Base-by-base conservation (phyloP, 2,113 vertebrate genomes). In the Archocentrus centrarchus region DNA sequence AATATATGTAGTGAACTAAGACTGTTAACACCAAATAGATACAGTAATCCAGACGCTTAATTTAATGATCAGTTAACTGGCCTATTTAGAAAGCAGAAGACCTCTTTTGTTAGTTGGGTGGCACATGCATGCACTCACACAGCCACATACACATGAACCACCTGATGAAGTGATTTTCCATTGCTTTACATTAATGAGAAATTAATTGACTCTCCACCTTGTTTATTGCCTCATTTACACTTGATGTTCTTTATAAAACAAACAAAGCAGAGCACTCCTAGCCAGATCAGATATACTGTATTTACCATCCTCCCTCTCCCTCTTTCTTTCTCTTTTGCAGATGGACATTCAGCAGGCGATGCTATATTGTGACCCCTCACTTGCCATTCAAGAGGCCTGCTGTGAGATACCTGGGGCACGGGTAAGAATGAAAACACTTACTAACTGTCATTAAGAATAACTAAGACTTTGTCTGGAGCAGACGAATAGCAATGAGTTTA, bases 331-430 rank as follows among this genome's bases (percentile, higher is more conserved):
- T 47, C 55, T 64, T 62, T 85, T 62, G 41, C 92, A 99, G 98
- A 96, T 99, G 27, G 98, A 99, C 90, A 84, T 99, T 81, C 98
- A 99, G 93, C 97, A 99, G 93, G 96, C 95, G 1, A 95, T 97
- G 86, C 91, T 99, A 90, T 99, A 99, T 83, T 99, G 98, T 3
- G 96, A 98, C 64, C 95, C 97, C 0, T 89, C 95, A 80, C 95
- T 99, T 32, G 97, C 97, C 84, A 94, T 96, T 66, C 96, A 96
- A 77, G 97, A 99, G 84, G 96, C 97, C 8, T 99, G 98, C 94
- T 99, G 98, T 15, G 98, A 99, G 93, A 97, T 99, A 66, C 96
- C 95, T 0, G 96, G 97, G 0, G 93, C 95, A 0, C 95, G 96
- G 95, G 98, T 99, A 92, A 97, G 97, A 80, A 37, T 15, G 47